Evolutionary conservation across 30 jellyfish, hydroid and myxozoan genomes (phyloP).

Genomic region (Cassiopea xamachana): DNA sequence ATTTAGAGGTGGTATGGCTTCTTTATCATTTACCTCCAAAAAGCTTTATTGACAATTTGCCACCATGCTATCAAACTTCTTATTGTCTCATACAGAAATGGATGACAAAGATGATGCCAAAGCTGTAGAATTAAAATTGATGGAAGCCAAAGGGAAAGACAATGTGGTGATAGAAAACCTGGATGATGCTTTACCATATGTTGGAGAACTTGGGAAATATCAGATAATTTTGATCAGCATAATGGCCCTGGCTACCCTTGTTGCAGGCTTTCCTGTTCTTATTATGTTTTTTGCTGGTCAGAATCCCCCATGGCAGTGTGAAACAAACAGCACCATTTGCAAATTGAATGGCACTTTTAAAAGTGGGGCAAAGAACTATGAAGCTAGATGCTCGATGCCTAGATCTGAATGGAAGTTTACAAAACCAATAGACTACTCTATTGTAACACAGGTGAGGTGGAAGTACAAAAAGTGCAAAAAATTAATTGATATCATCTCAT

Average conservation of each 20-base stretch:
- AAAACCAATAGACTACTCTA: slow-evolving; percentile 76
- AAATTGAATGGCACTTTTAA: slow-evolving; percentile 65
- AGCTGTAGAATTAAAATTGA: slow-evolving; percentile 17
- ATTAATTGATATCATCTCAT: too few relatives aligned
- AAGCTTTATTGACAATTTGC: too few relatives aligned
- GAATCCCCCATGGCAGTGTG: slow-evolving; percentile 97
- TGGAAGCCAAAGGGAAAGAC: background rate
- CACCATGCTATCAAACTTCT: background rate
- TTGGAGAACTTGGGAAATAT: slow-evolving; percentile 92
- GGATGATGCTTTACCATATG: slow-evolving; percentile 79
- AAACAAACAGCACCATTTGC: slow-evolving; percentile 82
- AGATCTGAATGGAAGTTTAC: slow-evolving; percentile 79
- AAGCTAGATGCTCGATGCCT: slow-evolving; percentile 69
- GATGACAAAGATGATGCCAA: slow-evolving; percentile 1
- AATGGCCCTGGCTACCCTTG: slow-evolving; percentile 71
- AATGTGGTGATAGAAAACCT: slow-evolving; percentile 22
- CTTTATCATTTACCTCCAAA: too few relatives aligned
- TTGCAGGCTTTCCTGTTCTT: slow-evolving; percentile 85
- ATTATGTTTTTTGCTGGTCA: slow-evolving; percentile 94
- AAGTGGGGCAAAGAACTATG: slow-evolving; percentile 11
- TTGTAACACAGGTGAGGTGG: slow-evolving; percentile 73
- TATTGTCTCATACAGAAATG: background rate
- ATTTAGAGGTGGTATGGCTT: too few relatives aligned
- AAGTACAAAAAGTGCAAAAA: background rate
- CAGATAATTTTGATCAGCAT: slow-evolving; percentile 70